Conservation (phyloP, 2,888 invertebrate genomes). For the Xanthorhoe spadicearia region DNA sequence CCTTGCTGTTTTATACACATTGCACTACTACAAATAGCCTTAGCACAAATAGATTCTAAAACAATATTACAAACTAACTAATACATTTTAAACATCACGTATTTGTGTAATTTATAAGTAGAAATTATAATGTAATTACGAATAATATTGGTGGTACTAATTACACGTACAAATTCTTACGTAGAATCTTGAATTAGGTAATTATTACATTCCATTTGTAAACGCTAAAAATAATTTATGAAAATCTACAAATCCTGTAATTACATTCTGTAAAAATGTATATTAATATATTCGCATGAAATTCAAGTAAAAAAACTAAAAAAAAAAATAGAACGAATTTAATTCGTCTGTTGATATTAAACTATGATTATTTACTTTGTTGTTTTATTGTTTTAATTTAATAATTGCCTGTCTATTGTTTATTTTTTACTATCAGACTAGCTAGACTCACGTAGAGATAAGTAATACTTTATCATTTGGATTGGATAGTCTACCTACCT, state of each 20-base stretch:
- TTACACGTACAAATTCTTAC: neutral
- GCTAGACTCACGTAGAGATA: neutral
- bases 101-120: neutral
- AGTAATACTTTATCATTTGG: too few species aligned
- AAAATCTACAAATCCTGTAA: neutral
- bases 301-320: constrained; percentile 33
- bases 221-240: constrained; percentile 5
- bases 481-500: too few species aligned
- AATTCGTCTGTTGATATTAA: constrained; percentile 76
- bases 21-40: neutral
- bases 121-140: neutral
- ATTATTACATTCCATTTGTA: constrained; percentile 15
- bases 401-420: neutral
- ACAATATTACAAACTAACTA: neutral
- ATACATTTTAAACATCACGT: neutral
- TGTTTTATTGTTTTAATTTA: constrained; percentile 37
- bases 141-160: neutral
- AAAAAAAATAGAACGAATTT: constrained; percentile 63
- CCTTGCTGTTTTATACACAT: neutral
- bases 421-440: too few species aligned
- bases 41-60: neutral
- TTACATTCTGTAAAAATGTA: constrained; percentile 22
- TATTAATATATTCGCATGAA: constrained; percentile 30
- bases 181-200: neutral
- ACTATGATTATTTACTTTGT: constrained; percentile 59